Evolutionary conservation across 2,888 invertebrate species (phyloP).

Genomic region (Drosophila putrida): DNA sequence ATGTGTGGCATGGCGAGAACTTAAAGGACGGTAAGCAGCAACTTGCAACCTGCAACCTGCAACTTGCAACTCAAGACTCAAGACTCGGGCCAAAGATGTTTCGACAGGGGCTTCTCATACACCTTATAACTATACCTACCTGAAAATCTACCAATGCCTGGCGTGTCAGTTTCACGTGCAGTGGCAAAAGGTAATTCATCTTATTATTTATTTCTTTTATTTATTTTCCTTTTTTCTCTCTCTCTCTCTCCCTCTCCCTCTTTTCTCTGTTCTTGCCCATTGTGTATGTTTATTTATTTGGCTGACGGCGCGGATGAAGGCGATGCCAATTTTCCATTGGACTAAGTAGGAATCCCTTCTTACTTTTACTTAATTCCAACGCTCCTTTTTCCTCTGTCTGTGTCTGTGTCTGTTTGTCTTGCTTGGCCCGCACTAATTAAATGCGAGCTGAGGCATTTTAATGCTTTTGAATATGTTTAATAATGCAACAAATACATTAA

Average conservation of each 20-base stretch:
- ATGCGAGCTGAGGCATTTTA: slow-evolving; percentile 59
- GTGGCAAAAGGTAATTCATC: slow-evolving; percentile 83
- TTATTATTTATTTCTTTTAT: slow-evolving; percentile 60
- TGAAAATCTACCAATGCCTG: slow-evolving; percentile 33
- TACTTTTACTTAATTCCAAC: slow-evolving; percentile 13
- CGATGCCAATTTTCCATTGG: slow-evolving; percentile 52
- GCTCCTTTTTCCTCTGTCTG: neutral
- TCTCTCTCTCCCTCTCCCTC: slow-evolving; percentile 16
- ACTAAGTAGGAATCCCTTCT: slow-evolving; percentile 28
- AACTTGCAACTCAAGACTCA: neutral
- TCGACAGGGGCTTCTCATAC: slow-evolving; percentile 18
- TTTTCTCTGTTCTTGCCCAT: slow-evolving; percentile 27
- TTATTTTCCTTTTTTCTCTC: slow-evolving; percentile 15
- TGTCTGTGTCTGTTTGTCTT: neutral
- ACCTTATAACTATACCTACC: slow-evolving; percentile 14
- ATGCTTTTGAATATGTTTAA: slow-evolving; percentile 50
- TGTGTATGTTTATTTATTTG: slow-evolving; percentile 52
- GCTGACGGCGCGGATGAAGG: slow-evolving; percentile 24
- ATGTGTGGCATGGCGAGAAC: slow-evolving; percentile 67
- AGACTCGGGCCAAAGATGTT: slow-evolving; percentile 15
- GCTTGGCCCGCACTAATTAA: slow-evolving; percentile 49
- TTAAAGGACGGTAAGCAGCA: slow-evolving; percentile 40
- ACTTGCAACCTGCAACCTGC: slow-evolving; percentile 12
- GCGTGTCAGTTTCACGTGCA: slow-evolving; percentile 82
- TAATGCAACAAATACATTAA: slow-evolving; percentile 48